A percentile compares a stretch with the other conserved stretches of the same genome.
Conservation (phyloP, 1,140 invertebrate genomes). For the Drosophila sulfurigaster region DNA sequence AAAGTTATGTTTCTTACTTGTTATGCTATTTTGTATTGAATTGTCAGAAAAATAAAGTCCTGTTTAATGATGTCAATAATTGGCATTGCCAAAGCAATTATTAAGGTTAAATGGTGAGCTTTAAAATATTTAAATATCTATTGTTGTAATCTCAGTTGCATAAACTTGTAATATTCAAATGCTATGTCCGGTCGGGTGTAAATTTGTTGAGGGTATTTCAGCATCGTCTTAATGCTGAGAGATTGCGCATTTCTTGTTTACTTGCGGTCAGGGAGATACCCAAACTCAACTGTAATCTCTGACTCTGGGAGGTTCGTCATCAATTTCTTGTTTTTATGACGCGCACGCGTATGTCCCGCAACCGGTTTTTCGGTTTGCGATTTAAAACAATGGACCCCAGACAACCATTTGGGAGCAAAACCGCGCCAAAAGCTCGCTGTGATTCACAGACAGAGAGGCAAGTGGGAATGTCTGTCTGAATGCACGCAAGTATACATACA, state of each 20-base stretch:
- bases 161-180: background rate
- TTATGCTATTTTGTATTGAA: too few relatives aligned
- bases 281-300: conserved; percentile 48
- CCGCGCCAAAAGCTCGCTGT: conserved; percentile 20
- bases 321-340: conserved; percentile 48
- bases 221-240: conserved; percentile 7
- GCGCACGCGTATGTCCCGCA: conserved; percentile 43
- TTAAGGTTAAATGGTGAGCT: too few relatives aligned
- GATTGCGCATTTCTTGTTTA: conserved; percentile 50
- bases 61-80: too few relatives aligned
- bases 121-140: background rate
- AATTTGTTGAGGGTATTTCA: conserved; percentile 31
- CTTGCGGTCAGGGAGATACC: conserved; percentile 74
- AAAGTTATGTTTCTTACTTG: too few relatives aligned
- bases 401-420: conserved; percentile 25
- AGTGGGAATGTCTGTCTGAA: conserved; percentile 25
- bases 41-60: too few relatives aligned
- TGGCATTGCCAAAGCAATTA: too few relatives aligned
- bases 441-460: conserved; percentile 46
- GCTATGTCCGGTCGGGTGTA: background rate
- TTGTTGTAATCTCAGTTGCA: background rate
- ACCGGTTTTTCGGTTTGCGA: conserved; percentile 51
- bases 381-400: conserved; percentile 20
- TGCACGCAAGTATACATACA: background rate
- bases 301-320: conserved; percentile 59